Base-by-base conservation (phyloP, 2,888 invertebrate genomes). In the Halictus ligatus region DNA sequence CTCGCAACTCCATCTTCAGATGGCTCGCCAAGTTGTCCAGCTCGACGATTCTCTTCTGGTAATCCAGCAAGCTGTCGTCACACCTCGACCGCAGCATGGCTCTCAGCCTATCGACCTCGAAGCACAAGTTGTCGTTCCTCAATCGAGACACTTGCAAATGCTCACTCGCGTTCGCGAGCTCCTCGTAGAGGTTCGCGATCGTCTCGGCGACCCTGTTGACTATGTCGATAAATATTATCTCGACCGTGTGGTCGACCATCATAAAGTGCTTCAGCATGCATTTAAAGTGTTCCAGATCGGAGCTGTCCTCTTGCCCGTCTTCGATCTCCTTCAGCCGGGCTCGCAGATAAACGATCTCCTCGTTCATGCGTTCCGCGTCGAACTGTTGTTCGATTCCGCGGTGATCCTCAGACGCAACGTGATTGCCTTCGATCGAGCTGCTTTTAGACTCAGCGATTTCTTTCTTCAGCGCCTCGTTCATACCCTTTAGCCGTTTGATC, bases 241-340 rank as follows among this genome's bases (percentile, higher is more conserved):
- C 93, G 54, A 92, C 84, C 15, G 89, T 88, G 40, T 86, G 84
- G 78, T 92, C 92, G 46, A 89, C 87, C 29, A 80, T 85, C 76
- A 83, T 77, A 29, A 89, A 89, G 71, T 90, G 85, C 18, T 84
- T 76, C 69, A 90, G 67, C 50, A 86, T 85, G n/a, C 76, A 84
- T 40, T 84, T 79, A 15, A 91, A 77, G 43, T 75, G 88, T n/a
- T 81, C 72, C 12, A 85, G 54, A 18, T 82, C 69, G 5, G 81
- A 60, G 25, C 72, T 72, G 71, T 76, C 80, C 71, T 79, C 80
- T 75, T 76, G 75, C 1, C 75, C 80, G 5, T 83, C 76, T 5
- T 88, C 85, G 29, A 79, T 46, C 64, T 92, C 89, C 46, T 80
- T 77, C 73, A 89, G 46, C 69, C 74, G 78, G 35, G 60, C 86